Conservation (phyloP, 2,113 vertebrate species). For the Mormoops blainvillei region DNA sequence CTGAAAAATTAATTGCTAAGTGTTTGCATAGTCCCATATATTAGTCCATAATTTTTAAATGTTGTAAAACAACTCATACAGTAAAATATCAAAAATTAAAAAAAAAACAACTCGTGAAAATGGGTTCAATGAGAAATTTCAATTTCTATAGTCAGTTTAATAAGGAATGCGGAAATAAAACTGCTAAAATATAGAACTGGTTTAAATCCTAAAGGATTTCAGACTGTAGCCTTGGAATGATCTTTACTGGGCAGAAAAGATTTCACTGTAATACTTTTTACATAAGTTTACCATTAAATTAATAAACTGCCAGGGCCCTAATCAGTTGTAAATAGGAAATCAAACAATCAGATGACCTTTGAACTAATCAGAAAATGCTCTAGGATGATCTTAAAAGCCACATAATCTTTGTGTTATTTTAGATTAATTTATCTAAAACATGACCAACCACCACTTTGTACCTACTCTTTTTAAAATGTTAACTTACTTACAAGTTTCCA, state of each 20-base stretch:
- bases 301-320: neutral
- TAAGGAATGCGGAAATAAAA: neutral
- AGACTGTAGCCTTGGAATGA: neutral
- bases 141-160: neutral
- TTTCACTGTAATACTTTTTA: neutral
- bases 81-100: neutral
- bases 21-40: neutral
- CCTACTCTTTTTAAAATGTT: neutral
- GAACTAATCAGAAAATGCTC: neutral
- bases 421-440: neutral
- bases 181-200: neutral
- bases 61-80: neutral
- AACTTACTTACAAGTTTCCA: neutral
- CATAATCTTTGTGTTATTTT: neutral
- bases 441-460: neutral
- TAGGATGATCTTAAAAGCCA: neutral
- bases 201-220: neutral
- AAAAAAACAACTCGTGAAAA: neutral
- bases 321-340: neutral
- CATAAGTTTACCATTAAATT: constrained; percentile 5
- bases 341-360: neutral
- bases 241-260: neutral
- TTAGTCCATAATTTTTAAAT: neutral
- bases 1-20: neutral
- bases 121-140: neutral